Base-by-base conservation (phyloP, 2,113 vertebrate species). In the Bostrychus sinensis region DNA sequence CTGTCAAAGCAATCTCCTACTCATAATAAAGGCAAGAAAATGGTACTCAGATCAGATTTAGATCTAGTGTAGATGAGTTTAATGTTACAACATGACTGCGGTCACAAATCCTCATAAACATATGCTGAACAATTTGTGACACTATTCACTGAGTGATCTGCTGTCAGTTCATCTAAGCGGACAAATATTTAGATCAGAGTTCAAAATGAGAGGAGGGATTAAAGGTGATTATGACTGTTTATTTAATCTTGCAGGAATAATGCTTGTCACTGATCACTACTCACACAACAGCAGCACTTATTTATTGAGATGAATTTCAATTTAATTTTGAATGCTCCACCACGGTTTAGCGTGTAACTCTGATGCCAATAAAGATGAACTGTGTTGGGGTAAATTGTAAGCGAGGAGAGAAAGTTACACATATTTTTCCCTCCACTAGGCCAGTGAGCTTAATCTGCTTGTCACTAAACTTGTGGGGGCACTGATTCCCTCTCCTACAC, bases 381-480 rank as follows among this genome's bases (percentile, higher is more conserved):
- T 55, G 9, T 19, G 12, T 46, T 42, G 54, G 25, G 60, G 23
- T 37, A 2, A 58, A 64, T 36, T 8, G 38, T 45, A 28, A 54
- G 38, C 4, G 69, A 67, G 19, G 19, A 57, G 42, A 62, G 54
- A 60, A 20, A 34, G 50, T 23, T 43, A 56, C 65, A 37, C 58
- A 70, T 46, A 57, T 55, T 55, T 19, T 19, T 0, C 8, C 17
- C 66, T 70, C 23, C 13, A 25, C 63, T 26, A 28, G 76, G 43
- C 71, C 8, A 48, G 67, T 72, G 65, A 70, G 55, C 61, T 76
- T 83, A 82, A 89, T 85, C 71, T 77, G 78, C 68, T 70, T 76
- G 77, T 82, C 82, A 77, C 66, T 70, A 57, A 75, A 83, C 70
- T 86, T 85, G 75, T 75, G 65, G 81, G 25, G 71, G 75, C 81